phyloP scores from a whole-genome alignment of 2,113 vertebrate genomes.

The Eudyptes chrysolophus region DNA sequence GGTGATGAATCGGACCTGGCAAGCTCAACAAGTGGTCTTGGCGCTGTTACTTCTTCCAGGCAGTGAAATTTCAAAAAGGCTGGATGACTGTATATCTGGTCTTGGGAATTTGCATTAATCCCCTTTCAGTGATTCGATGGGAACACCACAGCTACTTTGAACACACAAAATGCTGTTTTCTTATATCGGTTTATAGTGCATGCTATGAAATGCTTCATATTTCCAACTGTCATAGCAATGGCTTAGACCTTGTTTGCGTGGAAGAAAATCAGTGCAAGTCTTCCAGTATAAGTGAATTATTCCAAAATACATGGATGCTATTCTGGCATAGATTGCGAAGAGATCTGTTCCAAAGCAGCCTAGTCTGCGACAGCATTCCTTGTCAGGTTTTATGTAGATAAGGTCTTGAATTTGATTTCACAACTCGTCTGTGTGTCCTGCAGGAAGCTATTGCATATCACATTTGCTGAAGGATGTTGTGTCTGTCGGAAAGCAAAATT shows the following conservation, averaged over 20 bases:
- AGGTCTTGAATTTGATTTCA: not conserved
- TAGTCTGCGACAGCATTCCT: not conserved
- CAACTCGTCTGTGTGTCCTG: not conserved
- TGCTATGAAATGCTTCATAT: not conserved
- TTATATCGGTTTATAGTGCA: rapidly evolving
- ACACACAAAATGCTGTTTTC: not conserved
- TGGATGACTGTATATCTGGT: not conserved
- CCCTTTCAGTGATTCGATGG: not conserved
- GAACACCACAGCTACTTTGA: not conserved
- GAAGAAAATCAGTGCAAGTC: not conserved
- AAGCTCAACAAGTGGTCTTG: not conserved
- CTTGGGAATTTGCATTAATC: not conserved
- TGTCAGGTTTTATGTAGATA: not conserved
- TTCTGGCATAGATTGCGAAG: not conserved
- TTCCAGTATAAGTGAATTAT: not conserved
- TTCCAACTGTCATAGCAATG: not conserved
- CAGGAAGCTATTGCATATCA: not conserved
- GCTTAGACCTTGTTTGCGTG: not conserved
- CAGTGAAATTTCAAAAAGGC: not conserved
- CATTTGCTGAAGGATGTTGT: not conserved
- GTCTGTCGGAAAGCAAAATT: not conserved
- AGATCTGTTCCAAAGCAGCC: not conserved
- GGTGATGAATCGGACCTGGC: not conserved
- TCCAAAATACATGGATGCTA: not conserved
- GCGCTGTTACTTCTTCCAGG: not conserved